These are phyloP conservation scores for Julus scanicus DNA, from an alignment of 2,888 invertebrate species.

Conservation along the genomic window DNA sequence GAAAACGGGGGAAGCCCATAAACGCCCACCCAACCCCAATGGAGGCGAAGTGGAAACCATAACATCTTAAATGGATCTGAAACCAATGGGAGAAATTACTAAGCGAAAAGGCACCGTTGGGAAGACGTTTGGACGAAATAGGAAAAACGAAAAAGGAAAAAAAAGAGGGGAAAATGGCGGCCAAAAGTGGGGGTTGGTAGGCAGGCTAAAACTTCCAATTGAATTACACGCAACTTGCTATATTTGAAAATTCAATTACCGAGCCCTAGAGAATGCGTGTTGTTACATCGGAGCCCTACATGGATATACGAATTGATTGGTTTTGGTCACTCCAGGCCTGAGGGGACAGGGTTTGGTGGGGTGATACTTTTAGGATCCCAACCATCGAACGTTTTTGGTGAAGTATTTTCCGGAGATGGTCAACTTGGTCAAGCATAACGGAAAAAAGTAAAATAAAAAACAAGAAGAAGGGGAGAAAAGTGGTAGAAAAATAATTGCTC, in stretches of 20 bases:
- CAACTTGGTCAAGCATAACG: not conserved
- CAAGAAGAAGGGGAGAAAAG: not conserved
- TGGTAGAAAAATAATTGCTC: not conserved
- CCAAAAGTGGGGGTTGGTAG: constrained; percentile 3
- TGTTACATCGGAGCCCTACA: constrained; percentile 10
- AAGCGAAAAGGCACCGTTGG: not conserved
- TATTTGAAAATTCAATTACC: constrained; percentile 47
- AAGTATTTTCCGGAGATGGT: not conserved
- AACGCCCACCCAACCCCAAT: not conserved
- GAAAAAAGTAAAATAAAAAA: not conserved
- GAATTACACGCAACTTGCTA: constrained; percentile 40
- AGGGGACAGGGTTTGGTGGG: not conserved
- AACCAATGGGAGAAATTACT: constrained; percentile 41
- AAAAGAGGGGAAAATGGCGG: not conserved
- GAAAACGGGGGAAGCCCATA: constrained; percentile 1
- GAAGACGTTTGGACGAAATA: not conserved
- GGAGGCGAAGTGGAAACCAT: constrained; percentile 8
- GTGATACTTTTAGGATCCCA: not conserved
- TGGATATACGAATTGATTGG: not conserved
- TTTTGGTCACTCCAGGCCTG: not conserved
- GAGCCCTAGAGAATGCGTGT: constrained; percentile 30
- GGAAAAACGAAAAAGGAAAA: not conserved
- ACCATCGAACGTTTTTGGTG: not conserved
- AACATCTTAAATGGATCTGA: constrained; percentile 48
- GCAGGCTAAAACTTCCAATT: constrained; percentile 31